Evolutionary conservation across 2,797 vertebrate species (phyloP).

Genomic region (Thripadectes ignobilis): DNA sequence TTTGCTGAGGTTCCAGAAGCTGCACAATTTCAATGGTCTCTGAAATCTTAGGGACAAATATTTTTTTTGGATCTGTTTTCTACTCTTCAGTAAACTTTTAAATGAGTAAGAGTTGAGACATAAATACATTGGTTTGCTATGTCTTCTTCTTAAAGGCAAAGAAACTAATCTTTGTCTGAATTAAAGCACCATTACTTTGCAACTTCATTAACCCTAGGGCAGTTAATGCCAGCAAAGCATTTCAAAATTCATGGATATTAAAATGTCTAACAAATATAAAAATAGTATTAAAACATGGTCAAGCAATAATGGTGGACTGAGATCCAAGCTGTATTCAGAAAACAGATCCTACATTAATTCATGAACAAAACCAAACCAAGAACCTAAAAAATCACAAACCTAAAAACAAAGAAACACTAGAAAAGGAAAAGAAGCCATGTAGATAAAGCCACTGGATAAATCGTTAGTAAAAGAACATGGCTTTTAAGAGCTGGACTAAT

Average conservation of each 20-base stretch:
- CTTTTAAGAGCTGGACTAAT: slow-evolving; percentile 53
- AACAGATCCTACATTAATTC: not conserved
- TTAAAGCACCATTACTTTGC: not conserved
- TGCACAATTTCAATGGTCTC: not conserved
- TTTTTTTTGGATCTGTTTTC: not conserved
- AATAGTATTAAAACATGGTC: not conserved
- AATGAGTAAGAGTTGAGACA: not conserved
- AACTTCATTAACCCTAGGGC: not conserved
- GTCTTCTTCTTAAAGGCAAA: not conserved
- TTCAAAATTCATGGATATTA: not conserved
- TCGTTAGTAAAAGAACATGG: not conserved
- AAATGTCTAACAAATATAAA: not conserved
- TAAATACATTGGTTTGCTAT: not conserved
- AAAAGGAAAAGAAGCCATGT: not conserved
- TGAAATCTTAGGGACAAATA: not conserved
- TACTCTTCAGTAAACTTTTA: not conserved
- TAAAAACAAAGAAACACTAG: not conserved
- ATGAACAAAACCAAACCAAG: not conserved
- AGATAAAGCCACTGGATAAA: not conserved
- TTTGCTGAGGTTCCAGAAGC: slow-evolving; percentile 19
- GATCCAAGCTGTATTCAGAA: not conserved
- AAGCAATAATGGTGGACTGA: not conserved
- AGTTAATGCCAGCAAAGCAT: not conserved
- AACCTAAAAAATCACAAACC: fast-evolving
- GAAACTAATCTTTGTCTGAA: not conserved